A percentile compares a stretch with the other conserved stretches of the same genome.
phyloP scores from a whole-genome alignment of 2,888 invertebrate species.

The Notodonta ziczac region DNA sequence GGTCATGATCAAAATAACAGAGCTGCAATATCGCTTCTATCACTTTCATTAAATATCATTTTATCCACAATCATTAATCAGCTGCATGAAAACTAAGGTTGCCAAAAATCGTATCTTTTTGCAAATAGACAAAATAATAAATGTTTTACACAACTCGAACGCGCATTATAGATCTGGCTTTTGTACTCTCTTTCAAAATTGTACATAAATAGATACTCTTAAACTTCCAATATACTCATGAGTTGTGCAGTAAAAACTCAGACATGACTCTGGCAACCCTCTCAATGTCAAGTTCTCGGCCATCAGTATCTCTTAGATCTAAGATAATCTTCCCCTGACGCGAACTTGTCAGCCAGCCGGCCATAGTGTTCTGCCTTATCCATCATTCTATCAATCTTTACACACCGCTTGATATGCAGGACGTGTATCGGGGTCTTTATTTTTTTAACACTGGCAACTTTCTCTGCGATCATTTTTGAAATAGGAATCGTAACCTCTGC shows the following conservation, averaged over 20 bases:
- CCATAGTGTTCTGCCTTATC: conserved; percentile 49
- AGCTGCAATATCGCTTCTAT: no score
- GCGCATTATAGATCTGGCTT: no score
- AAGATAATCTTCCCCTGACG: conserved; percentile 49
- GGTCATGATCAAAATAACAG: no score
- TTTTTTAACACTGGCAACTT: conserved; percentile 42
- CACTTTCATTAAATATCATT: no score
- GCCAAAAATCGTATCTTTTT: no score
- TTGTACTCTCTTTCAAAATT: no score
- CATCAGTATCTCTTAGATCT: conserved; percentile 40
- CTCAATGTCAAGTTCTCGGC: conserved; percentile 38
- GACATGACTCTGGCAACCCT: conserved; percentile 19
- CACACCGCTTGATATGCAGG: conserved; percentile 43
- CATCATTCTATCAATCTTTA: conserved; percentile 50
- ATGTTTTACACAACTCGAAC: no score
- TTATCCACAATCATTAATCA: no score
- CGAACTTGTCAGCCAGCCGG: conserved; percentile 41
- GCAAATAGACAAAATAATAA: no score
- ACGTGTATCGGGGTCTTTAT: conserved; percentile 34
- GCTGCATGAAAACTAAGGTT: no score
- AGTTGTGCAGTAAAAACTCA: not conserved
- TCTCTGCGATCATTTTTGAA: conserved; percentile 19
- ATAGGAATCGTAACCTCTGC: conserved; percentile 11
- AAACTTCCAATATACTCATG: no score
- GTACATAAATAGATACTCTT: no score